These are phyloP conservation scores for Hippocampus zosterae DNA, from an alignment of 2,113 vertebrate genomes.

Conservation along the genomic window DNA sequence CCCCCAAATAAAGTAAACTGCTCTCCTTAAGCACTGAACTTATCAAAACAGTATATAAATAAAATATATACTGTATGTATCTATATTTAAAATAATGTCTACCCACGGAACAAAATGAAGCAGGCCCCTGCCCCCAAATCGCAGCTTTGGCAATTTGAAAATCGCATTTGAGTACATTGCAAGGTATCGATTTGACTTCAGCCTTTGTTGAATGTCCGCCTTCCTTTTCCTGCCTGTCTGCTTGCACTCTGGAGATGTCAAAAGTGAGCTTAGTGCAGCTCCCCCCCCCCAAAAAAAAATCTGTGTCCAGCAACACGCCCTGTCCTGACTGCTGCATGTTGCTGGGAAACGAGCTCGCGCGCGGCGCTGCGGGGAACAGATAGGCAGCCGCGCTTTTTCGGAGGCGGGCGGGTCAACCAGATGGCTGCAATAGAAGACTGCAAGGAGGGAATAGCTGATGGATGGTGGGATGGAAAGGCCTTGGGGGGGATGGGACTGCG, in stretches of 20 bases:
- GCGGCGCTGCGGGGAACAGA: slow-evolving; percentile 69
- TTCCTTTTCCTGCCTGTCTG: slow-evolving; percentile 34
- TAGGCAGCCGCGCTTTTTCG: slow-evolving; percentile 66
- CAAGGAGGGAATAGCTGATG: slow-evolving; percentile 20
- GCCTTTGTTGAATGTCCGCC: slow-evolving; percentile 5
- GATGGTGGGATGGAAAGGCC: slow-evolving; percentile 8
- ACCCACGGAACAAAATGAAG: too few relatives aligned
- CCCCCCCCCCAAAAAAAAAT: neutral
- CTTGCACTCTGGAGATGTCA: slow-evolving; percentile 36
- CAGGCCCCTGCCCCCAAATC: too few relatives aligned
- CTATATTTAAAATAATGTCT: too few relatives aligned
- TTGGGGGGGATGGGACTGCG: slow-evolving; percentile 7
- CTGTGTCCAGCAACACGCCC: slow-evolving; percentile 23
- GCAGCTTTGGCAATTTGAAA: too few relatives aligned
- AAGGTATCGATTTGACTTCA: too few relatives aligned
- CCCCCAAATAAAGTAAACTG: too few relatives aligned
- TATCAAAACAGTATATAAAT: too few relatives aligned
- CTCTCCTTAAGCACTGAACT: too few relatives aligned
- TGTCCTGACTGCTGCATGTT: slow-evolving; percentile 60
- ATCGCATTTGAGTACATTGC: too few relatives aligned
- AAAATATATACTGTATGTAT: too few relatives aligned
- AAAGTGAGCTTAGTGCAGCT: slow-evolving; percentile 11
- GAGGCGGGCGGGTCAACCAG: slow-evolving; percentile 49
- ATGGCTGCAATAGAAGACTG: slow-evolving; percentile 18
- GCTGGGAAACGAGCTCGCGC: slow-evolving; percentile 59